Evolutionary conservation across 2,113 vertebrate species (phyloP).

Genomic region (Promerops cafer): DNA sequence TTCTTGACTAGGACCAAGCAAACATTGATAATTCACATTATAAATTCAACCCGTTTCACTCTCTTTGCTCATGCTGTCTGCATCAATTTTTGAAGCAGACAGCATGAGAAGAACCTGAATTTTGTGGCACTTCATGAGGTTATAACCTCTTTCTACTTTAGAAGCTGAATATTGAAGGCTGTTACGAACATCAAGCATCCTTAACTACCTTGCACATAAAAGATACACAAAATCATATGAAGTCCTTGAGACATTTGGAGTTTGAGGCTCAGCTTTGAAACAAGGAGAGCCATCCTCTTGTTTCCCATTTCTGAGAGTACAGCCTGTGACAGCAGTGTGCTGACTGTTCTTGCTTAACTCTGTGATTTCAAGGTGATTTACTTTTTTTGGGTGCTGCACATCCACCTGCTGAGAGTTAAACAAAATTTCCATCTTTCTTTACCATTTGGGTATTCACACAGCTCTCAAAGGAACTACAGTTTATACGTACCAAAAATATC

Average conservation of each 20-base stretch:
- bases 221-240: neutral
- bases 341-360: neutral
- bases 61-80: neutral
- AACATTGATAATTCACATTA: neutral
- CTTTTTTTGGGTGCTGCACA: neutral
- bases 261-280: neutral
- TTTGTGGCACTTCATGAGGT: neutral
- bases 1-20: neutral
- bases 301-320: neutral
- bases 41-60: neutral
- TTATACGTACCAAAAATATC: neutral
- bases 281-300: neutral
- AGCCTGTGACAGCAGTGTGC: neutral
- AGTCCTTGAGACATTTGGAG: neutral
- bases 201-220: neutral
- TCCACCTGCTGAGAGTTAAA: neutral
- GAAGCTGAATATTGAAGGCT: neutral
- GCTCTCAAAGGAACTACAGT: neutral
- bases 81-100: neutral
- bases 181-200: neutral
- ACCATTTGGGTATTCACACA: neutral
- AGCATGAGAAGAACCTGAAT: neutral
- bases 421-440: neutral
- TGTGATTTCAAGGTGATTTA: conserved; percentile 16
- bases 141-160: neutral